Conservation (phyloP, 2,797 vertebrate species). For the Phoxinus dragarum region DNA sequence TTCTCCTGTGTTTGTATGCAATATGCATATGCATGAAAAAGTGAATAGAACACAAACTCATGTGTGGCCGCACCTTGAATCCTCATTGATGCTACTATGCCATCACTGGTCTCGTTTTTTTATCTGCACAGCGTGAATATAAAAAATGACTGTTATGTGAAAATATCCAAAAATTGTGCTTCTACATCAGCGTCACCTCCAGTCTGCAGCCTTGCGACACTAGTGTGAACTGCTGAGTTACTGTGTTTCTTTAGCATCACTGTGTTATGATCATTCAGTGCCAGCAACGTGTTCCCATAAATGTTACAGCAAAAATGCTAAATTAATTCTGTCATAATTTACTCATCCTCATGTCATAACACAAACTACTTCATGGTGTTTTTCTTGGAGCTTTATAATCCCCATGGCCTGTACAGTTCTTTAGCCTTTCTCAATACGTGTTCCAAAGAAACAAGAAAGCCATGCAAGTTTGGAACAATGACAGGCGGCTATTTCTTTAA, state of each 20-base stretch:
- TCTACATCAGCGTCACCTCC: constrained; percentile 8
- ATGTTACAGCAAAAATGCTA: not conserved
- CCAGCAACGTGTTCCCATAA: not conserved
- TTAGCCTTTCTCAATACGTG: not conserved
- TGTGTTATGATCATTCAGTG: not conserved
- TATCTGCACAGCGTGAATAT: not conserved
- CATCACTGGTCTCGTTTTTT: not conserved
- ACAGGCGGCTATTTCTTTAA: not conserved
- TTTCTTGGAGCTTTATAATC: not conserved
- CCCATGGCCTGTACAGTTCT: not conserved
- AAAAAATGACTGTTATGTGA: not conserved
- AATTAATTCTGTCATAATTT: not conserved
- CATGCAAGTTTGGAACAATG: not conserved
- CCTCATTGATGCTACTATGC: not conserved
- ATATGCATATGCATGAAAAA: not conserved
- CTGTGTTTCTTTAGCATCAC: constrained; percentile 7
- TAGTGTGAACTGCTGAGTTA: constrained; percentile 19
- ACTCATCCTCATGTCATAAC: not conserved
- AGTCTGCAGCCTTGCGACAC: not conserved
- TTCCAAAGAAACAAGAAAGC: not conserved
- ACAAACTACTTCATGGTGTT: not conserved
- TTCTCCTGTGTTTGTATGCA: not conserved
- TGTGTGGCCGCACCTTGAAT: not conserved
- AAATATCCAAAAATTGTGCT: not conserved
- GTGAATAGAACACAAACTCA: not conserved